phyloP scores from a whole-genome alignment of 2,888 invertebrate species.

The Callinectes sapidus region DNA sequence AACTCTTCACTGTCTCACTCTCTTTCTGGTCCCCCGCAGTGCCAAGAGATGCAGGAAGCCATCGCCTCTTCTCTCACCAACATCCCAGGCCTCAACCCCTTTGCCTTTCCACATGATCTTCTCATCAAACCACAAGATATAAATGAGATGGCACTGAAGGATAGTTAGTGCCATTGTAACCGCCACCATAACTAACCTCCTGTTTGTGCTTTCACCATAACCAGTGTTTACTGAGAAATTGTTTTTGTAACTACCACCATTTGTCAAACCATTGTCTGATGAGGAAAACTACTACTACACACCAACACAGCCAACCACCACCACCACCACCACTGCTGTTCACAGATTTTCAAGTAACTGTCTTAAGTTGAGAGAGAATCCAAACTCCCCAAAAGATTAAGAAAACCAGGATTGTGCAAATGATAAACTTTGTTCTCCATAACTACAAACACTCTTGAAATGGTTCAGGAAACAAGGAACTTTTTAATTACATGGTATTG shows the following conservation, averaged over 20 bases:
- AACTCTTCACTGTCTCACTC: not conserved
- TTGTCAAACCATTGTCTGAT: too few species aligned
- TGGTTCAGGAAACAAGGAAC: not conserved
- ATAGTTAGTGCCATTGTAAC: not conserved
- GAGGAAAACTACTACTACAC: too few species aligned
- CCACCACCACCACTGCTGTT: not conserved
- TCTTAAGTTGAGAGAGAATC: not conserved
- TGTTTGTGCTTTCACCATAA: not conserved
- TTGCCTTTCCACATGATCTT: conserved; percentile 18
- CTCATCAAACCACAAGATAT: conserved; percentile 29
- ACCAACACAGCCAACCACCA: not conserved
- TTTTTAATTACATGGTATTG: not conserved
- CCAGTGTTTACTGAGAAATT: not conserved
- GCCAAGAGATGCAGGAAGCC: not conserved
- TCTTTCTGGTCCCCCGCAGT: not conserved
- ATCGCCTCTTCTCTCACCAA: not conserved
- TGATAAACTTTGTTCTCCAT: not conserved
- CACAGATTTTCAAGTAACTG: not conserved
- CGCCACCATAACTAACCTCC: not conserved
- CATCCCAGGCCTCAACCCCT: conserved; percentile 48
- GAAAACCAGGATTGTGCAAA: not conserved
- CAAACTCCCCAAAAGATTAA: not conserved
- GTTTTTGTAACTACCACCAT: too few species aligned
- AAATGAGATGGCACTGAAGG: not conserved
- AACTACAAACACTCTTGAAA: not conserved